These are phyloP conservation scores for Mola mola DNA, from an alignment of 2,113 vertebrate species.

Conservation along the genomic window DNA sequence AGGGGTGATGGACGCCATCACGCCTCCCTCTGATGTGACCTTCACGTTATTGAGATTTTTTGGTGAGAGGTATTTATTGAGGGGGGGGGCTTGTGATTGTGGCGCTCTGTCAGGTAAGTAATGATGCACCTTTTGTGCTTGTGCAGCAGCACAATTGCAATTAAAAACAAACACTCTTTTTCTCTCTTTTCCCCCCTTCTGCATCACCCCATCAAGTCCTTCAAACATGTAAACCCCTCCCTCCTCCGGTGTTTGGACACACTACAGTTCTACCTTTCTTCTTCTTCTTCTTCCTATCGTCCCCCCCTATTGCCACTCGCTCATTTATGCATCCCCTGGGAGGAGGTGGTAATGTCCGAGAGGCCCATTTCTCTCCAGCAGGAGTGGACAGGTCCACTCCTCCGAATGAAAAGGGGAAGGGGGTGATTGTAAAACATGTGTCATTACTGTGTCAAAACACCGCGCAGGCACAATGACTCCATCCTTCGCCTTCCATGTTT, in stretches of 20 bases:
- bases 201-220: conserved; percentile 40
- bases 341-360: conserved; percentile 79
- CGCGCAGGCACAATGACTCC: conserved; percentile 77
- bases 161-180: conserved; percentile 73
- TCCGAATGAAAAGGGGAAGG: conserved; percentile 75
- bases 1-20: conserved; percentile 66
- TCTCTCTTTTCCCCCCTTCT: conserved; percentile 41
- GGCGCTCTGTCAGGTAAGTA: conserved; percentile 71
- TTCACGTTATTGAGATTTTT: conserved; percentile 74
- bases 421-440: conserved; percentile 81
- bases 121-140: conserved; percentile 74
- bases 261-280: conserved; percentile 50
- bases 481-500: conserved; percentile 73
- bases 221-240: conserved; percentile 28
- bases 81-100: conserved; percentile 67
- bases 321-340: conserved; percentile 77
- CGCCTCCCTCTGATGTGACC: conserved; percentile 74
- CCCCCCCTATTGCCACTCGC: conserved; percentile 61
- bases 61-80: conserved; percentile 71
- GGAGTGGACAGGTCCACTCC: conserved; percentile 77
- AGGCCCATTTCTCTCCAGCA: conserved; percentile 78
- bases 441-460: conserved; percentile 81
- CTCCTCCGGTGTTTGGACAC: conserved; percentile 48
- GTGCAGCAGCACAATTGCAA: conserved; percentile 65
- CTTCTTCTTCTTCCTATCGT: conserved; percentile 47